Percentiles rank a stretch among this genome's conserved stretches.
Conservation (phyloP, 2,888 invertebrate species). For the Xanthorhoe designata region DNA sequence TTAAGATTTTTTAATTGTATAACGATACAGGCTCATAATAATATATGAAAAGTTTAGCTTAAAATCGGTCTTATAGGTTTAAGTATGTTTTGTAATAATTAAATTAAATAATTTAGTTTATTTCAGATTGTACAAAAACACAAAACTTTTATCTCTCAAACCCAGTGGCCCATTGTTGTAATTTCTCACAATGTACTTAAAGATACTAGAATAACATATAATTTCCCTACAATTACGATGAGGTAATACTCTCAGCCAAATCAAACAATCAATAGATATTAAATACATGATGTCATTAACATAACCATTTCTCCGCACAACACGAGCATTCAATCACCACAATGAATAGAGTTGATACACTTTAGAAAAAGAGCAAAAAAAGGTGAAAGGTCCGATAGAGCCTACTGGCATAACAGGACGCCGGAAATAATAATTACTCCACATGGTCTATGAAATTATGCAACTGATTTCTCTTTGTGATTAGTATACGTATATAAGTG, state of each 20-base stretch:
- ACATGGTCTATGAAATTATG: slow-evolving; percentile 54
- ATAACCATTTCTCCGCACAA: slow-evolving; percentile 33
- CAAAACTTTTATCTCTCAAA: not conserved
- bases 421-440: slow-evolving; percentile 51
- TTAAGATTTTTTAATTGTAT: not conserved
- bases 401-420: slow-evolving; percentile 51
- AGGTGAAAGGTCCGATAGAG: slow-evolving; percentile 49
- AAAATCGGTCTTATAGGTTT: too few relatives aligned
- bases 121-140: too few relatives aligned
- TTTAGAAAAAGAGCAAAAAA: slow-evolving; percentile 47
- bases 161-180: not conserved
- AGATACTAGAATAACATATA: not conserved
- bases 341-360: slow-evolving; percentile 43
- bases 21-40: too few relatives aligned
- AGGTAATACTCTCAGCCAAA: slow-evolving; percentile 24
- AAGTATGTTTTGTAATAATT: too few relatives aligned
- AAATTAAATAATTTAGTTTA: too few relatives aligned
- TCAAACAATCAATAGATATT: slow-evolving; percentile 39
- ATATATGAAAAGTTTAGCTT: too few relatives aligned
- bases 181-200: not conserved
- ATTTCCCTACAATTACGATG: slow-evolving; percentile 19
- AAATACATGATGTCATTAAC: slow-evolving; percentile 37
- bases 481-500: slow-evolving; percentile 58
- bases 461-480: slow-evolving; percentile 60
- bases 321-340: slow-evolving; percentile 37